Percentiles rank a stretch among this genome's conserved stretches.
Evolutionary conservation across 2,797 vertebrate species (phyloP).

Genomic region (Chrysocyon brachyurus): DNA sequence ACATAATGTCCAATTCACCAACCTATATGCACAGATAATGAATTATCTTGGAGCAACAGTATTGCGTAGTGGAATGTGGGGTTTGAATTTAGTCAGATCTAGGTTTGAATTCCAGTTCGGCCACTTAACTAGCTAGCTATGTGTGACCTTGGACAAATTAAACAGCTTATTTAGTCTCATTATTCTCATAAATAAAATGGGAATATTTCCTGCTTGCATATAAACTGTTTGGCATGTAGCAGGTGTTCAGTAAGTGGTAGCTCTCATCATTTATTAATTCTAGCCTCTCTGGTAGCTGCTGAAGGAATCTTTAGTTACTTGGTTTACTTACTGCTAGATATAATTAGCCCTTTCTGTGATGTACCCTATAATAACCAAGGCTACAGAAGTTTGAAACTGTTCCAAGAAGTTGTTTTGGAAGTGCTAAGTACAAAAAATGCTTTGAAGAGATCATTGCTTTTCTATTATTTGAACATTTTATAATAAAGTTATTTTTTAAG

Average conservation of each 20-base stretch:
- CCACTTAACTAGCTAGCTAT: neutral
- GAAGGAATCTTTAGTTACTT: conserved; percentile 54
- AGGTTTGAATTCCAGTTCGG: conserved; percentile 24
- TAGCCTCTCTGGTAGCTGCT: conserved; percentile 37
- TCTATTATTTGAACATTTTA: conserved; percentile 52
- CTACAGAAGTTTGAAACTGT: conserved; percentile 64
- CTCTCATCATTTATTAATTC: conserved; percentile 59
- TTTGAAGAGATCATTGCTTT: conserved; percentile 61
- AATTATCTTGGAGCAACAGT: conserved; percentile 20
- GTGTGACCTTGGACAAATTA: conserved; percentile 29
- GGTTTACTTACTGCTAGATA: conserved; percentile 60
- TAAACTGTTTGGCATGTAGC: conserved; percentile 14
- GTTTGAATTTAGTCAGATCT: neutral
- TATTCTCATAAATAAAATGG: conserved; percentile 46
- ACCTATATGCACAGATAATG: neutral
- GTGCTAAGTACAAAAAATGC: conserved; percentile 62
- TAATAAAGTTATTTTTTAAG: neutral
- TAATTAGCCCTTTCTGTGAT: conserved; percentile 69
- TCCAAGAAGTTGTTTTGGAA: conserved; percentile 72
- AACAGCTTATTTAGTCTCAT: conserved; percentile 35
- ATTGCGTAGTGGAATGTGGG: neutral
- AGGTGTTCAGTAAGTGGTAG: conserved; percentile 59
- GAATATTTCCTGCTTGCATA: neutral
- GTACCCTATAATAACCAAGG: conserved; percentile 69
- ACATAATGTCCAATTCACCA: neutral